Conservation (phyloP, 2,113 vertebrate genomes). For the Ceyx melanurus region DNA sequence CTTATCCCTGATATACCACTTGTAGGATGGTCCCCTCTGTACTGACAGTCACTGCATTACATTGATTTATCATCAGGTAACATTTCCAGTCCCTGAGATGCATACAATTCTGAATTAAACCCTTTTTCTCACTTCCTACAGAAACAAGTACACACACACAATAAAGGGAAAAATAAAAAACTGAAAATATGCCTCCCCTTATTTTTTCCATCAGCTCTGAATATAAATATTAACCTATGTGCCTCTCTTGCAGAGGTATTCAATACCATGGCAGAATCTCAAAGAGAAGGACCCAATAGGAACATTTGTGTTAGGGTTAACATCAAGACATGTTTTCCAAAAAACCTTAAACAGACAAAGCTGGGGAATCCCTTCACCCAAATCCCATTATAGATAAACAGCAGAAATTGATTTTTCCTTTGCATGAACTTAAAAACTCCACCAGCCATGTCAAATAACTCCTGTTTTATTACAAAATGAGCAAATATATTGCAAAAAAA, state of each 20-base stretch:
- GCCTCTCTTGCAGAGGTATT: background rate
- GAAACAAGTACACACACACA: rapidly evolving
- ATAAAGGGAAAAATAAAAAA: background rate
- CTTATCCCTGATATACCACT: background rate
- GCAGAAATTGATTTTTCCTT: background rate
- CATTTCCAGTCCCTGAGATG: background rate
- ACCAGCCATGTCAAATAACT: background rate
- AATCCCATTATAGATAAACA: background rate
- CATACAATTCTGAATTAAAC: background rate
- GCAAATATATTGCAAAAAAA: background rate
- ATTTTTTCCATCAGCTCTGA: background rate
- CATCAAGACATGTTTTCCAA: background rate
- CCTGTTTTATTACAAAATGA: background rate
- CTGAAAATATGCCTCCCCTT: rapidly evolving
- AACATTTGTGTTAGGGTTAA: background rate
- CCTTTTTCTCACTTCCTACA: background rate
- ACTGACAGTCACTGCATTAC: background rate
- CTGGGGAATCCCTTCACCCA: background rate
- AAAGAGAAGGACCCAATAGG: background rate
- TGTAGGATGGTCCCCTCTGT: rapidly evolving
- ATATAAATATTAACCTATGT: background rate
- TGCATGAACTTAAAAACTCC: background rate
- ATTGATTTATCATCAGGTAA: background rate
- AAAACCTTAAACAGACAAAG: background rate
- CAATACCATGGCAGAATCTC: background rate